Evolutionary conservation across 2,113 vertebrate species (phyloP).

Genomic region (Coryphaenoides rupestris): DNA sequence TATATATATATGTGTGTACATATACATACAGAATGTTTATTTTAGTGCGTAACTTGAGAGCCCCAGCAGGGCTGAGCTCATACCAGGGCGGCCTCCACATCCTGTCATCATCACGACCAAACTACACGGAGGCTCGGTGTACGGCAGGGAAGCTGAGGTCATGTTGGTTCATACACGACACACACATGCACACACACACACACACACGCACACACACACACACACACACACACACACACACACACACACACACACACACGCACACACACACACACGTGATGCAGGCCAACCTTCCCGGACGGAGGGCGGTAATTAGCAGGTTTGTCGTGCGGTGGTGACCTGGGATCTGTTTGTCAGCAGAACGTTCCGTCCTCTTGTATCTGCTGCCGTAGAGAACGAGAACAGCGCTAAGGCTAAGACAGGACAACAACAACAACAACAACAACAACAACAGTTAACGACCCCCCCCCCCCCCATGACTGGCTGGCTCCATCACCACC

Average conservation of each 20-base stretch:
- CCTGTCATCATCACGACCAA: too few species aligned
- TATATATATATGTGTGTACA: too few species aligned
- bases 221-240: neutral
- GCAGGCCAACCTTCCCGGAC: neutral
- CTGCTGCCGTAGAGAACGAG: neutral
- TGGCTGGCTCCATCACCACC: constrained; percentile 43
- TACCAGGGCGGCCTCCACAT: neutral
- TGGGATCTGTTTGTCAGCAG: neutral
- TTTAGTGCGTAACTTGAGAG: neutral
- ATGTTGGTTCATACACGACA: neutral
- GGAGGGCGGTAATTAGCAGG: neutral
- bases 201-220: neutral
- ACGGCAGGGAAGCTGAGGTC: too few species aligned
- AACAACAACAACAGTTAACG: too few species aligned
- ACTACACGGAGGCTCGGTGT: too few species aligned
- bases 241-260: neutral
- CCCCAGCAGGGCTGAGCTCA: constrained; percentile 9
- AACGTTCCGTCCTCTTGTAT: neutral
- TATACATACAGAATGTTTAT: too few species aligned
- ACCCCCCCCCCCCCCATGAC: constrained; percentile 30
- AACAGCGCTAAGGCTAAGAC: too few species aligned
- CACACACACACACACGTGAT: neutral
- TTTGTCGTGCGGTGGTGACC: neutral
- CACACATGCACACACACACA: neutral
- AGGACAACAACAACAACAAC: too few species aligned